Evolutionary conservation across 2,113 vertebrate species (phyloP), one percentile per base, ranked within the genome.

Genomic region (Festucalex cinctus): DNA sequence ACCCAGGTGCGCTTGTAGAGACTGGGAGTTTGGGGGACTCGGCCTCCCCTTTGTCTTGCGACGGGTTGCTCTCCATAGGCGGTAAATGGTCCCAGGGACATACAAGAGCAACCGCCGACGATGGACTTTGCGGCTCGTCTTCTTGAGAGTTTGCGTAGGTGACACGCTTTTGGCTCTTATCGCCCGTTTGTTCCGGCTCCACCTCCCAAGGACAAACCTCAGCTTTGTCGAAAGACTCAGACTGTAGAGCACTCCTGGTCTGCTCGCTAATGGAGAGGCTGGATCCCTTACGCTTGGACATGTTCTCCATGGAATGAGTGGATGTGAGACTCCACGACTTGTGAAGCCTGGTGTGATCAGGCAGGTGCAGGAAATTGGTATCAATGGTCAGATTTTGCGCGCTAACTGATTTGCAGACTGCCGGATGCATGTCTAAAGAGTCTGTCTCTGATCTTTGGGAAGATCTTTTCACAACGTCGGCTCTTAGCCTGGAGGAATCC

Each of bases 341-440:
- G 44, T 95, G 93, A 63, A 94, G 77, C 9, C 83, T 91, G 17
- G 9, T 85, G 6, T 79, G 78, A 63, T 88, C 87, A 37, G 92
- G 92, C 16, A 57, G 54, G 46, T 81, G 89, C 56, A 92, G 66
- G 2, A 89, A 78, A 74, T 89, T 92, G 56, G 88, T 91, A 26
- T 88, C 86, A 17, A 92, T 91, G 0, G 84, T 78, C 65, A 99
- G 88, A 75, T 97, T 95, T 61, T 96, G 96, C 41, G 96, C 94
- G 0, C 97, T 98, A 69, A 91, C 93, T 0, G 97, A 99, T 75
- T 94, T 95, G 77, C 92, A 95, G 9, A 95, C 81, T 0, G 93
- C 91, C 0, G 92, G 90, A 3, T 91, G 88, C 0, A 89, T 88
- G 0, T 93, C 90, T 0, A 90, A 81, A 0, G 92, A 94, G 59